phyloP scores from a whole-genome alignment of 2,113 vertebrate genomes.

The Tretioscincus oriximinensis region DNA sequence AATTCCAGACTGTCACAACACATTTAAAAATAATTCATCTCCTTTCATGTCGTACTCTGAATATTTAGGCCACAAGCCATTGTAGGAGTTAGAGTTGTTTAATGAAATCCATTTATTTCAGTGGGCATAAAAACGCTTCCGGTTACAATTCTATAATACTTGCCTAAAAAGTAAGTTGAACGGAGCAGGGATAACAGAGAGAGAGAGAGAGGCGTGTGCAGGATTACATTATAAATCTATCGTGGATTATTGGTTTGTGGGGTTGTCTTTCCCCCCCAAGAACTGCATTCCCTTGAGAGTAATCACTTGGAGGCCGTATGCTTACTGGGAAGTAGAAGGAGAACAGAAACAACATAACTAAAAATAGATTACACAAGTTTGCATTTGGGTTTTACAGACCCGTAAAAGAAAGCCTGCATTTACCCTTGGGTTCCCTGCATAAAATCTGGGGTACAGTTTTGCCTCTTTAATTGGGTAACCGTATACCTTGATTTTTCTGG shows the following conservation, averaged over 20 bases:
- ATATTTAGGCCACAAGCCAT: conserved; percentile 1
- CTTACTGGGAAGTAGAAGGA: neutral
- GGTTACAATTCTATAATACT: neutral
- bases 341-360: neutral
- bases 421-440: no score
- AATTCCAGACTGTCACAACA: conserved; percentile 10
- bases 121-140: neutral
- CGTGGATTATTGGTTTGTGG: neutral
- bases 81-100: neutral
- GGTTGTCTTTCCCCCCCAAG: neutral
- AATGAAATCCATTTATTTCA: conserved; percentile 2
- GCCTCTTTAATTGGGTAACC: no score
- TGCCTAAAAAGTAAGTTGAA: neutral
- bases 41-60: neutral
- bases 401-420: no score
- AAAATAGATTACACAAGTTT: neutral
- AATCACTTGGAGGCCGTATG: neutral
- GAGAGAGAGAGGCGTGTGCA: neutral
- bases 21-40: conserved; percentile 18
- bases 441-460: no score
- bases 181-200: neutral
- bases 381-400: neutral
- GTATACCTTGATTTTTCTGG: no score
- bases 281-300: neutral
- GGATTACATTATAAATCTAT: neutral